These are phyloP conservation scores for Mastomys coucha DNA, from an alignment of 2,113 vertebrate species.

Conservation along the genomic window DNA sequence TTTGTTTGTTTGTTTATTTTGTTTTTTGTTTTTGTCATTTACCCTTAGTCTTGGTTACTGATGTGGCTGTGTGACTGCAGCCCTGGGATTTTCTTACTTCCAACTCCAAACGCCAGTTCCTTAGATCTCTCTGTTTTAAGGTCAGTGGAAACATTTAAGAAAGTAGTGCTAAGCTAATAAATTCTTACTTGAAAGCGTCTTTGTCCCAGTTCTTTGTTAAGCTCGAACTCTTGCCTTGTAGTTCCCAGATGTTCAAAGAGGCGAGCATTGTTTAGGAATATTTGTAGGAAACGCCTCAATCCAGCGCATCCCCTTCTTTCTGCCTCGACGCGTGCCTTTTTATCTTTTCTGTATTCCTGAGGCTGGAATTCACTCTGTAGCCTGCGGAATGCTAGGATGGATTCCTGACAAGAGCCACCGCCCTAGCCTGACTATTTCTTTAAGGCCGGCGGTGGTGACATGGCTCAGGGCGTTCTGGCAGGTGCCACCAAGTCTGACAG, in stretches of 20 bases:
- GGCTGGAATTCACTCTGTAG: neutral
- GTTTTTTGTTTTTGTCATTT: neutral
- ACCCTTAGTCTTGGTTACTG: neutral
- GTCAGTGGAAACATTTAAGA: neutral
- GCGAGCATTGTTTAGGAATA: neutral
- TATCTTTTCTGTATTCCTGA: neutral
- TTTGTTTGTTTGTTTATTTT: too few relatives aligned
- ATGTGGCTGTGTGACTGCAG: neutral
- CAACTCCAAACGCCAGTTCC: neutral
- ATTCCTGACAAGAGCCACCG: neutral
- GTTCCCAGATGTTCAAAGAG: neutral
- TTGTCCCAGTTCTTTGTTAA: neutral
- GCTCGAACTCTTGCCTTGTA: neutral
- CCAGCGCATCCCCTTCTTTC: neutral
- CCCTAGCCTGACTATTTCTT: neutral
- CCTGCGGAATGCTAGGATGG: neutral
- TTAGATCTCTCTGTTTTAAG: neutral
- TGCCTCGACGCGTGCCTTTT: neutral
- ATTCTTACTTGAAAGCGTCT: neutral
- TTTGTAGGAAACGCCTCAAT: neutral
- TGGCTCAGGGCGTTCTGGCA: neutral
- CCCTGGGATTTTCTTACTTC: neutral
- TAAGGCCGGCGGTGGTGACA: neutral
- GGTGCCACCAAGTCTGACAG: neutral
- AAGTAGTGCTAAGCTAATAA: neutral